phyloP scores from a whole-genome alignment of 1,140 invertebrate species.

The Microvelia longipes region DNA sequence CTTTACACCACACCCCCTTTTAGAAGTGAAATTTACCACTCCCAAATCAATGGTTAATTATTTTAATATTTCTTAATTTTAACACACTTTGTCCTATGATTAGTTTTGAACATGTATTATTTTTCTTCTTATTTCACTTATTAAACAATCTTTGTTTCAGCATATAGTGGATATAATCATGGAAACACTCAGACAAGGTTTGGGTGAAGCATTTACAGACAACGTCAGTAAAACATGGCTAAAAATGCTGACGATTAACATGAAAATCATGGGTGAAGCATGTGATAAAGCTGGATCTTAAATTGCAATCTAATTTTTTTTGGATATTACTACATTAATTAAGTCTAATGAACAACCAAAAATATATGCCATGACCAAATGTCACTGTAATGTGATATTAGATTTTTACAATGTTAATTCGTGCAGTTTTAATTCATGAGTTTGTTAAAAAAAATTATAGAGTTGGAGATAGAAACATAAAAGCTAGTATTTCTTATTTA shows the following conservation, averaged over 20 bases:
- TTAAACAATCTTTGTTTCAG: background rate
- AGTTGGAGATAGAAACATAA: background rate
- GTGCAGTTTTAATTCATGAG: background rate
- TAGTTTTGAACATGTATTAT: background rate
- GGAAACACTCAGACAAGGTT: background rate
- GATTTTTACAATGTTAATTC: background rate
- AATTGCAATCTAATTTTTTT: background rate
- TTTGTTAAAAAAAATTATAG: background rate
- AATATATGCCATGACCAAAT: background rate
- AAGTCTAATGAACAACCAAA: background rate
- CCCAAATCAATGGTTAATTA: too few relatives aligned
- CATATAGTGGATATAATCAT: background rate
- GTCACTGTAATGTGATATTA: background rate
- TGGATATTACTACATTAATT: background rate
- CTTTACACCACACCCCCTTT: too few relatives aligned
- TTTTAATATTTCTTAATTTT: too few relatives aligned
- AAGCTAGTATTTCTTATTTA: too few relatives aligned
- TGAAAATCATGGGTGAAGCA: background rate
- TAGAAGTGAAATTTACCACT: too few relatives aligned
- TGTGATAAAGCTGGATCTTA: background rate
- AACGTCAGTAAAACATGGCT: background rate
- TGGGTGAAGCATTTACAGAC: background rate
- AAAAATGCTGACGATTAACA: background rate
- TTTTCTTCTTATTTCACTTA: background rate
- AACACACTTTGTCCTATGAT: too few relatives aligned